A percentile compares a stretch with the other conserved stretches of the same genome.
Conservation (phyloP, 2,888 invertebrate species). For the Cylindroiulus punctatus region DNA sequence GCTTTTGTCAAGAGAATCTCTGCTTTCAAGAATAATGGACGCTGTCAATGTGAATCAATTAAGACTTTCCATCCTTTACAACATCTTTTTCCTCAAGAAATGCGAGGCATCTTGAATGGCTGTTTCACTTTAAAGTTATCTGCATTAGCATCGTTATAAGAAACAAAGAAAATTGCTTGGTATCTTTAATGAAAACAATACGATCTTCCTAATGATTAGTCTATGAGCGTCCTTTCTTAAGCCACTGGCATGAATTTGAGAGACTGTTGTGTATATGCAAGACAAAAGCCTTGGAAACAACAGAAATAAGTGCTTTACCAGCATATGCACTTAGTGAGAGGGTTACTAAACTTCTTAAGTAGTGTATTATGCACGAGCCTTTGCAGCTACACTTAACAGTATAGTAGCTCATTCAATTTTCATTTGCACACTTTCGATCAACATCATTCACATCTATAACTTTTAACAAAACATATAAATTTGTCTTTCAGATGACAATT, state of each 20-base stretch:
- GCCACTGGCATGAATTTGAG: neutral
- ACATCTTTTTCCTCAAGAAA: neutral
- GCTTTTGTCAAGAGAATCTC: neutral
- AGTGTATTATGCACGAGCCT: too few relatives aligned
- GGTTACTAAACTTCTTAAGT: too few relatives aligned
- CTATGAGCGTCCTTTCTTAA: neutral
- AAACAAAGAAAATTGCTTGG: neutral
- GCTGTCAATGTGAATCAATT: constrained; percentile 17
- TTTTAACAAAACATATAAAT: too few relatives aligned
- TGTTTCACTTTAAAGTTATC: neutral
- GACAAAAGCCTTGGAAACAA: neutral
- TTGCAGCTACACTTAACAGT: too few relatives aligned
- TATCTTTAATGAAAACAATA: neutral
- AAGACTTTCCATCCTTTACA: neutral
- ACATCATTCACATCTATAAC: too few relatives aligned
- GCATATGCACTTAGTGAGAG: neutral
- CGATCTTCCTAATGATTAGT: neutral
- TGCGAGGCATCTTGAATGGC: neutral
- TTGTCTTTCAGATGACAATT: too few relatives aligned
- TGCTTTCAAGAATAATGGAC: neutral
- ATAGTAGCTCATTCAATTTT: too few relatives aligned
- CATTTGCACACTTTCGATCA: too few relatives aligned
- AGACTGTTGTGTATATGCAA: neutral
- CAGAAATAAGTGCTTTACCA: neutral
- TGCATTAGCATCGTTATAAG: neutral